Conservation (phyloP, 2,888 invertebrate genomes). For the Congeria kusceri region DNA sequence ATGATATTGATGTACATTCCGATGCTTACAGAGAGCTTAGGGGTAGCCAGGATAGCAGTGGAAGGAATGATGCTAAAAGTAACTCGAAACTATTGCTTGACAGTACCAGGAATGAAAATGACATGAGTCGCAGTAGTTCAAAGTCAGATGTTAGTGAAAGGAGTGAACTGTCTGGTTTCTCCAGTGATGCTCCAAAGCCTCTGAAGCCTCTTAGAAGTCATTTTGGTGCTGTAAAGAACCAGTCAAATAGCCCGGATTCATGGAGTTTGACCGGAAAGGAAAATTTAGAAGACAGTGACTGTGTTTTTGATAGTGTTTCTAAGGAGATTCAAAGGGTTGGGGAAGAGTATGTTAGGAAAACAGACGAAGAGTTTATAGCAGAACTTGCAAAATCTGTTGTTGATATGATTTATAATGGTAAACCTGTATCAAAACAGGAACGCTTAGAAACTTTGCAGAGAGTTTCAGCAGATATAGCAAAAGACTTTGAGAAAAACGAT, state of each 20-base stretch:
- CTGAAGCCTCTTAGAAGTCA: constrained; percentile 35
- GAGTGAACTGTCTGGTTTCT: constrained; percentile 60
- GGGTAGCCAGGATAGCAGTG: constrained; percentile 19
- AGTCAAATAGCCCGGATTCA: constrained; percentile 36
- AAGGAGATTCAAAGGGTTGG: constrained; percentile 52
- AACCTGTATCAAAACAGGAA: constrained; percentile 50
- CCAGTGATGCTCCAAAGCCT: constrained; percentile 57
- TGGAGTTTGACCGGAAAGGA: constrained; percentile 46
- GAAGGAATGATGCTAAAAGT: constrained; percentile 6
- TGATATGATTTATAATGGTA: constrained; percentile 61
- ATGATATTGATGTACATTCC: constrained; percentile 61
- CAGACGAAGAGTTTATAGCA: constrained; percentile 63
- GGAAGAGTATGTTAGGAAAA: constrained; percentile 60
- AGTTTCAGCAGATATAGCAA: constrained; percentile 66
- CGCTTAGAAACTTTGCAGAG: constrained; percentile 47
- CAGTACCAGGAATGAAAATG: constrained; percentile 3
- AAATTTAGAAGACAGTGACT: constrained; percentile 9
- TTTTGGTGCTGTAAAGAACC: constrained; percentile 26
- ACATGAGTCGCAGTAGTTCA: constrained; percentile 71
- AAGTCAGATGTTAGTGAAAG: constrained; percentile 71
- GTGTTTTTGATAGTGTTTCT: constrained; percentile 26
- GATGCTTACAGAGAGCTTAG: constrained; percentile 35
- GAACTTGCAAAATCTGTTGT: constrained; percentile 68
- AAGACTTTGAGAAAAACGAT: constrained; percentile 64
- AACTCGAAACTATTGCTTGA: not conserved